Conservation (phyloP, 2,797 vertebrate genomes). For the Molothrus aeneus region DNA sequence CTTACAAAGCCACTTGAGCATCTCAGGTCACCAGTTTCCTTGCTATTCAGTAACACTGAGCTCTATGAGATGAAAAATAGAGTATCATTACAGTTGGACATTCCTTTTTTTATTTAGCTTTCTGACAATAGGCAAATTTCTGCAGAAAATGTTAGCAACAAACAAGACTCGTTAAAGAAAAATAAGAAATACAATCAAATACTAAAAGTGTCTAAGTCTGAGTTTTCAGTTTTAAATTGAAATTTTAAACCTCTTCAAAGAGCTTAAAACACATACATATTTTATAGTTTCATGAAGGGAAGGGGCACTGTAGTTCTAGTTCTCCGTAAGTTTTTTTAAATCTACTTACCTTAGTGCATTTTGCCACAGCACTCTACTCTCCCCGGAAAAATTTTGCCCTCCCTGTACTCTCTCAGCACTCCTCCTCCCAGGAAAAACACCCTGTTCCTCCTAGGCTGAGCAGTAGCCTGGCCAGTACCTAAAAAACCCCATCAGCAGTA, state of each 20-base stretch:
- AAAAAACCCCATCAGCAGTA: fast-evolving
- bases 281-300: neutral
- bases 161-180: neutral
- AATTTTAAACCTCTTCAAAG: neutral
- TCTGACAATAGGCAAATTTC: neutral
- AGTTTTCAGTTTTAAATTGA: neutral
- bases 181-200: neutral
- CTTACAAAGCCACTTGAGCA: neutral
- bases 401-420: no score
- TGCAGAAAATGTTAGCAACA: neutral
- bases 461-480: neutral
- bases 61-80: fast-evolving
- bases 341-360: neutral
- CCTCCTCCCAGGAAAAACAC: neutral
- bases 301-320: neutral
- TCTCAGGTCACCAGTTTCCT: neutral
- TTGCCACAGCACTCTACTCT: neutral
- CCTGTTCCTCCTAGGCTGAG: neutral
- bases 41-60: neutral
- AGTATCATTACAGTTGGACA: neutral
- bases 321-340: neutral
- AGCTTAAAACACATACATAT: neutral
- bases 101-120: neutral
- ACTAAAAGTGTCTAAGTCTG: fast-evolving
- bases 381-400: neutral